Evolutionary conservation across 1,140 invertebrate genomes (phyloP), one percentile per base, ranked within the genome.

Genomic region (Euwallacea similis): DNA sequence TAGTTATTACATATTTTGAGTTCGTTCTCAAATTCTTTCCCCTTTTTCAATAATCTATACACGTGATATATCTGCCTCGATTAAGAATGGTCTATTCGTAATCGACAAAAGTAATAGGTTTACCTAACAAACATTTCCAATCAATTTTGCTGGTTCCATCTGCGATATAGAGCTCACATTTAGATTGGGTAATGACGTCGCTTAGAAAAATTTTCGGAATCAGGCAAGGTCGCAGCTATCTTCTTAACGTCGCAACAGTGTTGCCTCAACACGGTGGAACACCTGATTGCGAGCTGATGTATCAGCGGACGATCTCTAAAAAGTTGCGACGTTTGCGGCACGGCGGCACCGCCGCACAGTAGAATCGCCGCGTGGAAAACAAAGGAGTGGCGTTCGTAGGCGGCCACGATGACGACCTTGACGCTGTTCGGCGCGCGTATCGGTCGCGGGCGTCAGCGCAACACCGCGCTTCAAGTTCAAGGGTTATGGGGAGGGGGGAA

Each of bases 391-490:
- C 64, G 61, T 21, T 71, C 66, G 71, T 71, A 75, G 76, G 72
- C 75, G 75, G 71, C 69, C 71, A 71, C 69, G 58, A 56, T 68
- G 66, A 69, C 76, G 76, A 62, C 74, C 76, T 75, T 76, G 76
- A 69, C 73, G 67, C 74, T 60, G 60, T 78, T 71, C 77, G 66
- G 65, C 65, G 53, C 65, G 33, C 74, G 59, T 73, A 73, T 71
- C 74, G 71, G 70, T 69, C 74, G 75, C 55, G 69, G 74, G 73
- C 76, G 74, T 74, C 71, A 73, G 69, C 72, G 74, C 74, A 72
- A 69, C 74, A 69, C 81, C 83, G 54, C 54, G n/a, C 60, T 58
- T 86, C 88, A 90, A 89, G 88, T 90, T 89, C 88, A 89, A 89
- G 89, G 88, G 78, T 78, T 78, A 76, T 73, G 76, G 76, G 76